These are phyloP conservation scores for Hafferia zeledoni DNA, from an alignment of 2,797 vertebrate species.

Conservation along the genomic window DNA sequence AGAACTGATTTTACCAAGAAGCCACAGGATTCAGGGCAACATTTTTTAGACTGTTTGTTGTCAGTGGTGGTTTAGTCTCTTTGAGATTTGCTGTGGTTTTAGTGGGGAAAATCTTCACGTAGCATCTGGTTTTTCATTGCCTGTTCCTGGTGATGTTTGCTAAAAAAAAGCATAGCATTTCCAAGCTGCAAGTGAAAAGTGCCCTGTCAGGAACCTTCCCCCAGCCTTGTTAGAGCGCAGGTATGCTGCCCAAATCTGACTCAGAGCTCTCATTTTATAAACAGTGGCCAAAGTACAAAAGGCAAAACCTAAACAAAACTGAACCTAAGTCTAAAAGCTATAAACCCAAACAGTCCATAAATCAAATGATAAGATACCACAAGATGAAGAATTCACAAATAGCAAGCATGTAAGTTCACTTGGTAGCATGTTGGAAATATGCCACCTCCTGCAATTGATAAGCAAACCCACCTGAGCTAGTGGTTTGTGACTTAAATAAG, in stretches of 20 bases:
- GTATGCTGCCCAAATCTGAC: not conserved
- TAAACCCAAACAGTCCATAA: slow-evolving; percentile 34
- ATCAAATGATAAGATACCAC: slow-evolving; percentile 52
- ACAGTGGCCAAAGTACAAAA: not conserved
- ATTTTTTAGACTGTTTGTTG: slow-evolving; percentile 6
- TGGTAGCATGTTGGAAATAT: slow-evolving; percentile 39
- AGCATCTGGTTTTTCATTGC: not conserved
- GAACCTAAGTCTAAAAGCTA: slow-evolving; percentile 22
- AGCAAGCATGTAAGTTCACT: not conserved
- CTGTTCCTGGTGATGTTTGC: not conserved
- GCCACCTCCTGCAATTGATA: not conserved
- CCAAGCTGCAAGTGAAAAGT: not conserved
- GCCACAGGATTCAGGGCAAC: not conserved
- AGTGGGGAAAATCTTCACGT: not conserved
- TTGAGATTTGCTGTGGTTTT: slow-evolving; percentile 16
- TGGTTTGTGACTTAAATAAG: slow-evolving; percentile 2
- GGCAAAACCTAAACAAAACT: slow-evolving; percentile 24
- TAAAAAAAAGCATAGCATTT: not conserved
- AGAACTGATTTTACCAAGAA: not conserved
- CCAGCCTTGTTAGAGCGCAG: not conserved
- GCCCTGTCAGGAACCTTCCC: not conserved
- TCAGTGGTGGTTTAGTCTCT: not conserved
- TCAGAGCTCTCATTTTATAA: slow-evolving; percentile 6
- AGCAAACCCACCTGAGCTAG: slow-evolving; percentile 51
- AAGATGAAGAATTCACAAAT: slow-evolving; percentile 26